Conservation (phyloP, 35 echinoderm and acorn worm species). For the Heliocidaris erythrogramma region DNA sequence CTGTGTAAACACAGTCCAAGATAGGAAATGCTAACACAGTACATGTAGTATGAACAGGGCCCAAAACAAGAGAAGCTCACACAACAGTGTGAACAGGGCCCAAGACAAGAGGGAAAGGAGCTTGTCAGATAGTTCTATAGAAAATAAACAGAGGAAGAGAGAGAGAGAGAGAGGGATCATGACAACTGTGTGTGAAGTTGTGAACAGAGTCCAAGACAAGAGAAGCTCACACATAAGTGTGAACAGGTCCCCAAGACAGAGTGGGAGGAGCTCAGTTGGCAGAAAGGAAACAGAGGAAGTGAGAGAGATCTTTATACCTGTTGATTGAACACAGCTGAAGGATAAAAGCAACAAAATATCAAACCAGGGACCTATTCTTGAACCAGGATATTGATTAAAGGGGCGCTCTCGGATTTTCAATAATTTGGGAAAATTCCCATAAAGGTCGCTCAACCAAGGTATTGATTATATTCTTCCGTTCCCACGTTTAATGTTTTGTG, state of each 20-base stretch:
- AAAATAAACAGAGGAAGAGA: too few relatives aligned
- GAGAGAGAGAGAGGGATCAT: too few relatives aligned
- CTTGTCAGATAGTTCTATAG: too few relatives aligned
- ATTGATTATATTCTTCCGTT: neutral
- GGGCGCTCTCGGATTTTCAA: neutral
- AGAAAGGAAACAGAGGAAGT: neutral
- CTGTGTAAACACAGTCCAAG: too few relatives aligned
- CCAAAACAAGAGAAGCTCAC: neutral
- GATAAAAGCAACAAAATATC: neutral
- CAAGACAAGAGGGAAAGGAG: neutral
- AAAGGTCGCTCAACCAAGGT: neutral
- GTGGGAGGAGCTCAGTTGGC: neutral
- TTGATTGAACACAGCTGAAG: conserved; percentile 19
- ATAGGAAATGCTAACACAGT: too few relatives aligned
- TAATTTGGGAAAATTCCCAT: neutral
- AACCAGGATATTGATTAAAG: conserved; percentile 11
- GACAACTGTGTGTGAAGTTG: neutral
- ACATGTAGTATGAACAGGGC: too few relatives aligned
- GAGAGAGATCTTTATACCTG: neutral
- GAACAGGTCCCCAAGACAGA: neutral
- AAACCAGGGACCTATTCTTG: neutral
- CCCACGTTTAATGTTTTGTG: neutral
- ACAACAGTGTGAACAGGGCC: neutral
- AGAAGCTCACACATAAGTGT: neutral
- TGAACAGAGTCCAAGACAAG: neutral